A percentile compares a stretch with the other conserved stretches of the same genome.
phyloP scores from a whole-genome alignment of 2,888 invertebrate species.

The Meiosimyza decipiens region DNA sequence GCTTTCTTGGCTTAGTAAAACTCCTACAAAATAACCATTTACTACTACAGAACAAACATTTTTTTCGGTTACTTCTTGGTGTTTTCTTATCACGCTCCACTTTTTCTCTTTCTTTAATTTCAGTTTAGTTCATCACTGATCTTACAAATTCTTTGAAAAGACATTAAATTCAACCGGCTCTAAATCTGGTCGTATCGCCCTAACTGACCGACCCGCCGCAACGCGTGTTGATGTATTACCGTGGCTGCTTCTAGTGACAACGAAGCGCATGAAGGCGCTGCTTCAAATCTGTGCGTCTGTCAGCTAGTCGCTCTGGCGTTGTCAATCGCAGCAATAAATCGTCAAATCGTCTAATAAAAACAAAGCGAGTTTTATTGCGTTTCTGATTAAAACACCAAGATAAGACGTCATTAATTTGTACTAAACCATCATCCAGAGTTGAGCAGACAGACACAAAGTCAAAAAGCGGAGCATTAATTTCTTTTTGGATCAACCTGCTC shows the following conservation, averaged over 20 bases:
- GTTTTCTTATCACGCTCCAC: conserved; percentile 12
- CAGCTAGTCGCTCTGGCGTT: not conserved
- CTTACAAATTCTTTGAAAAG: conserved; percentile 30
- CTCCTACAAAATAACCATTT: too few species aligned
- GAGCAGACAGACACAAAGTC: not conserved
- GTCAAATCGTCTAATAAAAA: conserved; percentile 21
- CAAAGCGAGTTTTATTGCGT: conserved; percentile 37
- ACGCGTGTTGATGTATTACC: conserved; percentile 15
- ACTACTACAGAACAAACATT: too few species aligned
- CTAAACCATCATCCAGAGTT: conserved; percentile 5
- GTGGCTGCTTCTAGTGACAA: not conserved
- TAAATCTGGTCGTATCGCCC: conserved; percentile 12
- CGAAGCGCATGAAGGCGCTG: not conserved
- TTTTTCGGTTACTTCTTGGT: too few species aligned
- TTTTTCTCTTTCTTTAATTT: conserved; percentile 3
- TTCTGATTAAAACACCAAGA: conserved; percentile 40
- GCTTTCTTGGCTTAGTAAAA: too few species aligned
- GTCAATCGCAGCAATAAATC: conserved; percentile 18
- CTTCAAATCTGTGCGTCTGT: not conserved
- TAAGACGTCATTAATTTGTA: conserved; percentile 41
- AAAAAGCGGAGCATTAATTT: too few species aligned
- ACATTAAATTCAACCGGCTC: conserved; percentile 28
- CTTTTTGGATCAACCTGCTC: not conserved
- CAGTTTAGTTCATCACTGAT: conserved; percentile 12
- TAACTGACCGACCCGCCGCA: not conserved